Evolutionary conservation across 2,797 vertebrate species (phyloP).

Genomic region (Scolopax bukidnonensis): DNA sequence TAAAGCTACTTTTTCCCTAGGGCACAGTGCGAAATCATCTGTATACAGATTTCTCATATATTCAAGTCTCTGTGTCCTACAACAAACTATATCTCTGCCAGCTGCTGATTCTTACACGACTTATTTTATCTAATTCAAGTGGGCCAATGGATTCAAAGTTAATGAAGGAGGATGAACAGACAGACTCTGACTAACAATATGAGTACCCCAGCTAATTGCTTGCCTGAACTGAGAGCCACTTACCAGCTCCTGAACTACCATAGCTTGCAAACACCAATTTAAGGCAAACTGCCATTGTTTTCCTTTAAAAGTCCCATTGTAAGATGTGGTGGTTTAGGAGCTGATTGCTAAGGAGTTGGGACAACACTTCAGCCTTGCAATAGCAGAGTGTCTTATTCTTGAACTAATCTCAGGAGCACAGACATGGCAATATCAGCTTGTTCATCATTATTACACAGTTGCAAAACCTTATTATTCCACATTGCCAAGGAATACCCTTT

Average conservation of each 20-base stretch:
- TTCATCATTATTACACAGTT: not conserved
- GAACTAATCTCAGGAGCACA: not conserved
- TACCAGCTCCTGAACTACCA: not conserved
- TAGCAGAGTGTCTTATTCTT: not conserved
- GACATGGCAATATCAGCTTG: not conserved
- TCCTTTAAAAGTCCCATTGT: not conserved
- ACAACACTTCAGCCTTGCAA: not conserved
- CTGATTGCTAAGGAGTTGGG: not conserved
- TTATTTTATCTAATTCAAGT: not conserved
- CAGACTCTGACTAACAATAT: not conserved
- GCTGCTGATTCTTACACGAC: not conserved
- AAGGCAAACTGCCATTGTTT: not conserved
- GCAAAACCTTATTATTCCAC: not conserved
- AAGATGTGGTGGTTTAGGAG: not conserved
- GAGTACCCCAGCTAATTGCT: not conserved
- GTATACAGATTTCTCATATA: not conserved
- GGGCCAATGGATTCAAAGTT: not conserved
- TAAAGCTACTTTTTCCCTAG: not conserved
- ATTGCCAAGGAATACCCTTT: not conserved
- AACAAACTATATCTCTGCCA: not conserved
- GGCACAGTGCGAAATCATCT: not conserved
- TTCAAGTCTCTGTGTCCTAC: not conserved
- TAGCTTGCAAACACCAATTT: not conserved
- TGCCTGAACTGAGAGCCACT: not conserved
- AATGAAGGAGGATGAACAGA: not conserved